Evolutionary conservation across 64 coral and sea anemone species (phyloP), one percentile per base, ranked within the genome.

Genomic region (Dendronephthya gigantea): DNA sequence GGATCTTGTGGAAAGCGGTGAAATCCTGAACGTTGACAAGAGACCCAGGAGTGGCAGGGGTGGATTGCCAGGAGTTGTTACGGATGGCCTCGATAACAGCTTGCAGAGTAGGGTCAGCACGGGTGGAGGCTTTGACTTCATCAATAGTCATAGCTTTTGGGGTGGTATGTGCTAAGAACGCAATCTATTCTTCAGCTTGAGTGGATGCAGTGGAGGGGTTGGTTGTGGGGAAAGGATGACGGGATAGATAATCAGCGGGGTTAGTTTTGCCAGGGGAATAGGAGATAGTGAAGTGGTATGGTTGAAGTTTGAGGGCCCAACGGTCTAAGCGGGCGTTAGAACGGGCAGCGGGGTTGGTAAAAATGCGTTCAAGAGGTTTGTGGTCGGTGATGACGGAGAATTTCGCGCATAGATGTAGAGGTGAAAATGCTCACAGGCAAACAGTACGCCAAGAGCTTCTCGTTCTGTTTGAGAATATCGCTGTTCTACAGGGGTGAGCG

Each of bases 111-210:
- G 66, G 66, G 29, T 70, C 66, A 19, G 66, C 17, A 70, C 66
- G 66, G 30, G 66, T 70, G 66, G 66, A 8, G 9, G 9, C 9
- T 70, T 70, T 22, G 8, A 70, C 66, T 70, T 70, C 66, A n/a
- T 70, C 66, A n/a, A 70, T n/a, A 8, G 66, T 70, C 66, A 70
- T 70, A n/a, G 66, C 66, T 70, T 70, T 70, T 7, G 66, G 66
- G 8, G 66, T 70, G 66, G 66, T 70, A n/a, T n/a, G n/a, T n/a
- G n/a, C n/a, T n/a, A n/a, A n/a, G n/a, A n/a, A n/a, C n/a, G n/a
- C n/a, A n/a, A n/a, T n/a, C n/a, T n/a, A n/a, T n/a, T n/a, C n/a
- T n/a, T n/a, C n/a, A n/a, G n/a, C n/a, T n/a, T n/a, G n/a, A n/a
- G n/a, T n/a, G n/a, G n/a, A n/a, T n/a, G n/a, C n/a, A n/a, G n/a